Evolutionary conservation across 2,888 invertebrate genomes (phyloP).

Genomic region (Cheilosia urbana): DNA sequence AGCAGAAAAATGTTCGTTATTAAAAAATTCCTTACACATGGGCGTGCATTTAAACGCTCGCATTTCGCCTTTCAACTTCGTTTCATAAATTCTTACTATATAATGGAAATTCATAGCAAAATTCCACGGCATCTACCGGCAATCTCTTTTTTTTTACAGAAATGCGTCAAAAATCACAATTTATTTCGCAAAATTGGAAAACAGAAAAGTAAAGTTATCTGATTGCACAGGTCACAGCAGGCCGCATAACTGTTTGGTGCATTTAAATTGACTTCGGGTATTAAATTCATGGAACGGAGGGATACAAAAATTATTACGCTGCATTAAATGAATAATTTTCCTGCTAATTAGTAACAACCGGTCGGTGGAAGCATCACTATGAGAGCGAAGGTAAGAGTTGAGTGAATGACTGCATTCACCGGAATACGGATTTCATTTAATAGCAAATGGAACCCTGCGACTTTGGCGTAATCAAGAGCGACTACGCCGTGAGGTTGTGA

Average conservation of each 20-base stretch:
- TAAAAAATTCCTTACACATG: constrained; percentile 6
- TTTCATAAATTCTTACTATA: not conserved
- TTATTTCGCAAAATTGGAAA: not conserved
- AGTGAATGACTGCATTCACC: no score
- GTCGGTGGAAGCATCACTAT: constrained; percentile 5
- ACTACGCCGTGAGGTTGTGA: not conserved
- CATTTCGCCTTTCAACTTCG: not conserved
- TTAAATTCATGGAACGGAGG: no score
- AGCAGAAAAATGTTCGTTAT: not conserved
- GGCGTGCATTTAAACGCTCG: not conserved
- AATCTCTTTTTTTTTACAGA: no score
- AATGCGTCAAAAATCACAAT: not conserved
- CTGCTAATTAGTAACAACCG: constrained; percentile 21
- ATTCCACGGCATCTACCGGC: not conserved
- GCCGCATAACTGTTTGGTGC: no score
- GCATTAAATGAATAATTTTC: constrained; percentile 17
- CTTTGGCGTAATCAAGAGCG: not conserved
- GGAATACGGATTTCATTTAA: not conserved
- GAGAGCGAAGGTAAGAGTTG: not conserved
- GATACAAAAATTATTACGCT: not conserved
- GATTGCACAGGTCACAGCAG: no score
- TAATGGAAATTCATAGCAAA: not conserved
- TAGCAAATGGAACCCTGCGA: not conserved
- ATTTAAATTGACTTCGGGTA: no score
- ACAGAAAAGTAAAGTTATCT: no score